Percentiles rank a stretch among this genome's conserved stretches.
These are phyloP conservation scores for Pararge aegeria DNA, from an alignment of 1,140 invertebrate genomes.

Conservation along the genomic window DNA sequence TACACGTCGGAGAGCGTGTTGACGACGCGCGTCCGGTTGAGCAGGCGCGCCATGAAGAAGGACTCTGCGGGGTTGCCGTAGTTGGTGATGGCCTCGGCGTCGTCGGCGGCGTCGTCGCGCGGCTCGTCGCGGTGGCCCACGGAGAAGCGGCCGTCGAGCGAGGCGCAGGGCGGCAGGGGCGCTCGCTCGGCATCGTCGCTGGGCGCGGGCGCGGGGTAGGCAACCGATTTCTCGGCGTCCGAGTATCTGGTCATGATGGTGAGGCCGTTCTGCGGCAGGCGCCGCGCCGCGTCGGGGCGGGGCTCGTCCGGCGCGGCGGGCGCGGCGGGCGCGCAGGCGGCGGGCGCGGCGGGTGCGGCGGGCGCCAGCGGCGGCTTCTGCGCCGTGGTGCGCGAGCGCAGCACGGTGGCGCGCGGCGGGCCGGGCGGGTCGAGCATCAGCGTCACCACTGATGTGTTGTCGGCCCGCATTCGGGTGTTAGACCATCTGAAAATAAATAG, in stretches of 20 bases:
- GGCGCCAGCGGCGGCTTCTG: constrained; percentile 29
- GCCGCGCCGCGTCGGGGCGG: constrained; percentile 26
- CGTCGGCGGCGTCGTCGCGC: constrained; percentile 35
- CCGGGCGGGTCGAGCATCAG: constrained; percentile 95
- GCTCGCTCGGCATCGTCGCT: constrained; percentile 30
- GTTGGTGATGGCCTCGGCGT: constrained; percentile 54
- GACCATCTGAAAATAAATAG: constrained; percentile 81
- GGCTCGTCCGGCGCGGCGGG: constrained; percentile 44
- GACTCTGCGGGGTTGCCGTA: constrained; percentile 77
- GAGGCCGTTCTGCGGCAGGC: constrained; percentile 62
- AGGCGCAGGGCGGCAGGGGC: constrained; percentile 57
- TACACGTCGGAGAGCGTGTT: constrained; percentile 66
- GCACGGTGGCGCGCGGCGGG: constrained; percentile 85
- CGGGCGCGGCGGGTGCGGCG: constrained; percentile 25
- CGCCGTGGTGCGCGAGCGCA: constrained; percentile 66
- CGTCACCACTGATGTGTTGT: constrained; percentile 97
- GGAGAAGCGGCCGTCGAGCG: constrained; percentile 55
- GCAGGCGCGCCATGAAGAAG: constrained; percentile 69
- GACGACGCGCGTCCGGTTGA: constrained; percentile 60
- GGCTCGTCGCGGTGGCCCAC: constrained; percentile 36
- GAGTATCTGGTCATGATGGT: constrained; percentile 73
- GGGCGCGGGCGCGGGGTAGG: constrained; percentile 48
- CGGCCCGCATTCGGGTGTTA: constrained; percentile 90
- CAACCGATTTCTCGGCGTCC: constrained; percentile 45
- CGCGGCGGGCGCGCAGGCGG: constrained; percentile 77